Conservation (phyloP, 2,113 vertebrate species). For the Perca fluviatilis region DNA sequence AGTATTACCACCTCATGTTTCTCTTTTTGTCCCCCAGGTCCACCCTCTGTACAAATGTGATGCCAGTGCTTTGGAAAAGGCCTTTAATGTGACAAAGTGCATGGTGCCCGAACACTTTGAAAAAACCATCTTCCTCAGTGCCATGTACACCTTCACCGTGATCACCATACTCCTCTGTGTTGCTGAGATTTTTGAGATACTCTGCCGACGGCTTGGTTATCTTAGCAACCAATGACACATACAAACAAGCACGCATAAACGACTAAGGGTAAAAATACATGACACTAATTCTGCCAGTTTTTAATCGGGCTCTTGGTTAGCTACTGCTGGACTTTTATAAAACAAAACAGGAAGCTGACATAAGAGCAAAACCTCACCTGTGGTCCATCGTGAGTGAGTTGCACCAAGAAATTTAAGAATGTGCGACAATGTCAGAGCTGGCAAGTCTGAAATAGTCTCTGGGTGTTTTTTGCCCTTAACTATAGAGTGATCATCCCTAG, state of each 20-base stretch:
- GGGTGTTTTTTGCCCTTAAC: slow-evolving; percentile 39
- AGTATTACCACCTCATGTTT: not conserved
- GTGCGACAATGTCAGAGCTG: slow-evolving; percentile 30
- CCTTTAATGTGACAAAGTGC: slow-evolving; percentile 86
- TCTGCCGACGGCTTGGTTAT: slow-evolving; percentile 87
- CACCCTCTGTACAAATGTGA: slow-evolving; percentile 88
- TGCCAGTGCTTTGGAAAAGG: slow-evolving; percentile 83
- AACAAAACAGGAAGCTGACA: slow-evolving; percentile 39
- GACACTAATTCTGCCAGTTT: slow-evolving; percentile 22
- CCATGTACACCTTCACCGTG: slow-evolving; percentile 91
- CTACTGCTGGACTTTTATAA: slow-evolving; percentile 34
- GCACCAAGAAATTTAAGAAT: slow-evolving; percentile 36
- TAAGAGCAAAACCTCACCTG: slow-evolving; percentile 38
- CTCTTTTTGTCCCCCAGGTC: slow-evolving; percentile 81
- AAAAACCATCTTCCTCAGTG: slow-evolving; percentile 93
- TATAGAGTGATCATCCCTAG: slow-evolving; percentile 34
- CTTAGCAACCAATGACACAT: slow-evolving; percentile 82
- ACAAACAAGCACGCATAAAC: not conserved
- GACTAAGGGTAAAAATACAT: slow-evolving; percentile 13
- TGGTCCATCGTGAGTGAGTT: slow-evolving; percentile 38
- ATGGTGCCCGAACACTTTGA: slow-evolving; percentile 93
- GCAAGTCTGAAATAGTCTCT: slow-evolving; percentile 41
- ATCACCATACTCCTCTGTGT: slow-evolving; percentile 89
- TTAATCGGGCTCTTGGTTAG: slow-evolving; percentile 32
- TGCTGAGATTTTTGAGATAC: slow-evolving; percentile 90